Percentiles rank a stretch among this genome's conserved stretches.
These are phyloP conservation scores for Psophia crepitans DNA, from an alignment of 2,113 vertebrate genomes.

Conservation along the genomic window DNA sequence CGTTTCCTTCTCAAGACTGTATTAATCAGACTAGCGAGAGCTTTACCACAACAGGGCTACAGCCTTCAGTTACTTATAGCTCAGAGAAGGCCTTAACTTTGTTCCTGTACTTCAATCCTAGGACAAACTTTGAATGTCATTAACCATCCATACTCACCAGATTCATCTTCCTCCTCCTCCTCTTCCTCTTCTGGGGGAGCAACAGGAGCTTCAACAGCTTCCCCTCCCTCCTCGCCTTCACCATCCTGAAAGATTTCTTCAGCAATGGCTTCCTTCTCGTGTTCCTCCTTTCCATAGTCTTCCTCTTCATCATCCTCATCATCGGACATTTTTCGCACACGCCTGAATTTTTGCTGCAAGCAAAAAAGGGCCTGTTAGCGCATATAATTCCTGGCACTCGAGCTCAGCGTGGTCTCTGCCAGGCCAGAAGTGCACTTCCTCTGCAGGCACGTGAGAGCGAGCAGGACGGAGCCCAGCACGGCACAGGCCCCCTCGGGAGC, in stretches of 20 bases:
- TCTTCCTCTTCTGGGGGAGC: conserved; percentile 83
- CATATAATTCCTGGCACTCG: not conserved
- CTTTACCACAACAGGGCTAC: not conserved
- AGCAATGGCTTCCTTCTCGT: conserved; percentile 93
- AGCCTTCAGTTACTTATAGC: not conserved
- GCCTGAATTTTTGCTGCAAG: conserved; percentile 91
- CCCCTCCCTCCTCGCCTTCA: conserved; percentile 89
- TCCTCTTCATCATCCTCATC: conserved; percentile 94
- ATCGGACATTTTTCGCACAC: conserved; percentile 92
- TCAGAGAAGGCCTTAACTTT: not conserved
- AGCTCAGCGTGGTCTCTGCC: not conserved
- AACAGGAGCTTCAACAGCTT: conserved; percentile 80
- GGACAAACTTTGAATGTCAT: not conserved
- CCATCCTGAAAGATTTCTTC: conserved; percentile 96
- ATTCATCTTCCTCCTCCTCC: conserved; percentile 93
- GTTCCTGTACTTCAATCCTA: not conserved
- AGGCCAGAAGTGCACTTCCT: not conserved
- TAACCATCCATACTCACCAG: conserved; percentile 74
- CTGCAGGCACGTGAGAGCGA: not conserved
- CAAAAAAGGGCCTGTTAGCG: not conserved
- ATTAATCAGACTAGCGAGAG: not conserved
- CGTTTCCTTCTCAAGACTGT: rapidly evolving
- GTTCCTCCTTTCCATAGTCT: conserved; percentile 82
- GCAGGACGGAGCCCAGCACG: not conserved
- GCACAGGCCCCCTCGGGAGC: not conserved